These are phyloP conservation scores for Pituophis catenifer DNA, from an alignment of 2,113 vertebrate genomes.

Conservation along the genomic window DNA sequence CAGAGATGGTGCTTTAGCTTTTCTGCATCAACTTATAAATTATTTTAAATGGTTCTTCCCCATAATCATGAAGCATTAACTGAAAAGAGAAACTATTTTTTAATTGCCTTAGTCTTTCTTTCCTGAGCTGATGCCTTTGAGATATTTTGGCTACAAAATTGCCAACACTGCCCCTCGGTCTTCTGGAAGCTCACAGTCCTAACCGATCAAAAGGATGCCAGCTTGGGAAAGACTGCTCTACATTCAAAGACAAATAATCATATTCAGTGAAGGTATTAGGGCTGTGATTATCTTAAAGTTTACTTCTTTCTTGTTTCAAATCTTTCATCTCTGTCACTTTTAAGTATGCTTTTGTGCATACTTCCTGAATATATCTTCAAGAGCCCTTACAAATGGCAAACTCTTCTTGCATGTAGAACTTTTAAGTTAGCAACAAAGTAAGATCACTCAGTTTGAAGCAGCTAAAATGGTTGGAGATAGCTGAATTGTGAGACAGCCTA, in stretches of 20 bases:
- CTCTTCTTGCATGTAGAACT: background rate
- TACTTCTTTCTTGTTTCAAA: background rate
- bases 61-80: background rate
- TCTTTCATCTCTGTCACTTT: background rate
- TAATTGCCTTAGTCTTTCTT: background rate
- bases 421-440: background rate
- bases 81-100: background rate
- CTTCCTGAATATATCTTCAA: background rate
- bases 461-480: background rate
- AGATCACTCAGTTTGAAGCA: background rate
- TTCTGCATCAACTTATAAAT: background rate
- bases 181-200: background rate
- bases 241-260: background rate
- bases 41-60: background rate
- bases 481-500: background rate
- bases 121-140: background rate
- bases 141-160: background rate
- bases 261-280: background rate
- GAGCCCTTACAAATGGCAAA: background rate
- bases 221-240: background rate
- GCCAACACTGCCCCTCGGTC: background rate
- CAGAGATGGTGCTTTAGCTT: background rate
- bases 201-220: background rate
- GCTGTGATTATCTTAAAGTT: background rate
- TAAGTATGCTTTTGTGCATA: background rate